phyloP scores from a whole-genome alignment of 2,113 vertebrate genomes.

The Cichladusa arquata region DNA sequence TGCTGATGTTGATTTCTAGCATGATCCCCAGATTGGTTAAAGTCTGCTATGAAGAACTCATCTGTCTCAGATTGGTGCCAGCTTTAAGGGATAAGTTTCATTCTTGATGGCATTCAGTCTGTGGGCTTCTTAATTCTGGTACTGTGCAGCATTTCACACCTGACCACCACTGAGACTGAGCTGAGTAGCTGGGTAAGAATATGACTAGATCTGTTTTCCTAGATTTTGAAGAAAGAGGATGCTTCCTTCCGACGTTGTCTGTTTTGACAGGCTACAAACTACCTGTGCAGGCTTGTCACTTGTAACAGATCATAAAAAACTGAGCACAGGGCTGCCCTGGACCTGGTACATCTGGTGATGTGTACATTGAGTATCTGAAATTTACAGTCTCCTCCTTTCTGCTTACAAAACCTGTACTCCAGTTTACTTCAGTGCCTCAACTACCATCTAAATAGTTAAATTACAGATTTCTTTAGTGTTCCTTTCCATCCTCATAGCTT shows the following conservation, averaged over 20 bases:
- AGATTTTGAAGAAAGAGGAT: background rate
- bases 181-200: background rate
- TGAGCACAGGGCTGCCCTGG: background rate
- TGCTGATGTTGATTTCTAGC: background rate
- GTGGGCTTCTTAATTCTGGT: background rate
- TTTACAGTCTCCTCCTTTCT: background rate
- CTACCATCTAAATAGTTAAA: background rate
- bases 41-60: background rate
- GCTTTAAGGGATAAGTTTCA: background rate
- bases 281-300: background rate
- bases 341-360: background rate
- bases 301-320: background rate
- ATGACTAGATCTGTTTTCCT: background rate
- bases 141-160: background rate
- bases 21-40: background rate
- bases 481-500: background rate
- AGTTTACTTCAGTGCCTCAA: background rate
- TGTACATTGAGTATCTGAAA: background rate
- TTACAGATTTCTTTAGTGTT: background rate
- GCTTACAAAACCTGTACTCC: background rate
- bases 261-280: background rate
- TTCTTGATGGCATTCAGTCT: background rate
- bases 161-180: background rate
- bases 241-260: background rate
- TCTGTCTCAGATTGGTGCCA: background rate